A percentile compares a stretch with the other conserved stretches of the same genome.
These are phyloP conservation scores for Leptobrachium leishanense DNA, from an alignment of 2,113 vertebrate species.

Conservation along the genomic window DNA sequence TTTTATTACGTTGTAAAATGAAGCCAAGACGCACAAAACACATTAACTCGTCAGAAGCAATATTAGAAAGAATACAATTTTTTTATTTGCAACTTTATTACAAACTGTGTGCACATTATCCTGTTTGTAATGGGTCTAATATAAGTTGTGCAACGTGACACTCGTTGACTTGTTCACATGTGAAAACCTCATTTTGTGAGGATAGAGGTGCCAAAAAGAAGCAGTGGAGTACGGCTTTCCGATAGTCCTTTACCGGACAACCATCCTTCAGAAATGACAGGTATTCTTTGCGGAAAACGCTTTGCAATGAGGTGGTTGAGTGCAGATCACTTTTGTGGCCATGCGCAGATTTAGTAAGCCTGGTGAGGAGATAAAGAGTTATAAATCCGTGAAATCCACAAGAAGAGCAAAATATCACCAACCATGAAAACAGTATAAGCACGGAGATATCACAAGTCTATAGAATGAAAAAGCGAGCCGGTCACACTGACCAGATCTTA, in stretches of 20 bases:
- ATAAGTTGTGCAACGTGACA: conserved; percentile 24
- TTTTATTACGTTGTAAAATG: no score
- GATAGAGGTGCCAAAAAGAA: conserved; percentile 9
- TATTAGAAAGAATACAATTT: conserved; percentile 27
- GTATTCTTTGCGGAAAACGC: neutral
- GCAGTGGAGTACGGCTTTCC: neutral
- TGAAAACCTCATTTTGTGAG: neutral
- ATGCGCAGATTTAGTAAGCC: neutral
- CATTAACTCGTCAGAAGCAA: neutral
- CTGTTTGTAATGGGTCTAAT: neutral
- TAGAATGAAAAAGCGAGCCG: no score
- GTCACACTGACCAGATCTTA: no score
- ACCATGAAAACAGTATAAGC: no score
- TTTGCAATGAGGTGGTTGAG: neutral
- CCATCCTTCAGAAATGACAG: neutral
- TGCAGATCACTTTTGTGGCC: neutral
- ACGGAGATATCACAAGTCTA: no score
- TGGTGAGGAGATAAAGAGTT: neutral
- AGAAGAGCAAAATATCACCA: no score
- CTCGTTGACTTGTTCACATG: neutral
- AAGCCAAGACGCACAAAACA: neutral
- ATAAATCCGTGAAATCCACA: no score
- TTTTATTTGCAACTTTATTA: conserved; percentile 33
- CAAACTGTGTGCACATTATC: conserved; percentile 18
- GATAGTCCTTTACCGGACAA: neutral